Percentiles rank a stretch among this genome's conserved stretches.
These are phyloP conservation scores for Antheraea mylitta DNA, from an alignment of 1,140 invertebrate species.

Conservation along the genomic window DNA sequence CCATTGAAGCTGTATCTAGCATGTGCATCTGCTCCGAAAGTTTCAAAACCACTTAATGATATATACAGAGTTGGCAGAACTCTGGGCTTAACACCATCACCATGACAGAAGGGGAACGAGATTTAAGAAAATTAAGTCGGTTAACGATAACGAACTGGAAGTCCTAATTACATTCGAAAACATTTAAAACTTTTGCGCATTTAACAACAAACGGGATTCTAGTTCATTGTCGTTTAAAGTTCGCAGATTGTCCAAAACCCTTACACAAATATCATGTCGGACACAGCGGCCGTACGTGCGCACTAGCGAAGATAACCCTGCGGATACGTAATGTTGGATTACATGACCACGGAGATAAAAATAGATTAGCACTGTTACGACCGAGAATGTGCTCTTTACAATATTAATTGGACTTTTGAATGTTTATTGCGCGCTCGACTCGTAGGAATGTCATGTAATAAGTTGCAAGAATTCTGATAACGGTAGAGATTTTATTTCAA, in stretches of 20 bases:
- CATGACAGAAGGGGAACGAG: not conserved
- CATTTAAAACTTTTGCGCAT: not conserved
- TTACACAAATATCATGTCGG: constrained; percentile 16
- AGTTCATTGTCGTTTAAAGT: not conserved
- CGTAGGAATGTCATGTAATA: not conserved
- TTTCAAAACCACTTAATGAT: no score
- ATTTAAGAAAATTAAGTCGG: not conserved
- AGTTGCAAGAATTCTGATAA: not conserved
- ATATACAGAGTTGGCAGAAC: no score
- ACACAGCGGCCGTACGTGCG: constrained; percentile 16
- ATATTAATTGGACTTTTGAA: constrained; percentile 15
- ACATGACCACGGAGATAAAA: constrained; percentile 17
- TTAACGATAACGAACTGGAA: not conserved
- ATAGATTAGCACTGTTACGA: constrained; percentile 22
- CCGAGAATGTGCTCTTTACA: constrained; percentile 10
- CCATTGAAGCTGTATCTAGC: no score
- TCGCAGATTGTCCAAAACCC: not conserved
- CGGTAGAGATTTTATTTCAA: not conserved
- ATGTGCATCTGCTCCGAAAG: no score
- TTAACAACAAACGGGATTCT: not conserved
- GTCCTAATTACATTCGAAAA: not conserved
- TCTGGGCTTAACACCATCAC: no score
- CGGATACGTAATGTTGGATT: constrained; percentile 20
- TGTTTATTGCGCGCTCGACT: not conserved
- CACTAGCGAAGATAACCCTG: constrained; percentile 19